phyloP scores from a whole-genome alignment of 2,888 invertebrate genomes.

The Callyntrura guangdongensis region DNA sequence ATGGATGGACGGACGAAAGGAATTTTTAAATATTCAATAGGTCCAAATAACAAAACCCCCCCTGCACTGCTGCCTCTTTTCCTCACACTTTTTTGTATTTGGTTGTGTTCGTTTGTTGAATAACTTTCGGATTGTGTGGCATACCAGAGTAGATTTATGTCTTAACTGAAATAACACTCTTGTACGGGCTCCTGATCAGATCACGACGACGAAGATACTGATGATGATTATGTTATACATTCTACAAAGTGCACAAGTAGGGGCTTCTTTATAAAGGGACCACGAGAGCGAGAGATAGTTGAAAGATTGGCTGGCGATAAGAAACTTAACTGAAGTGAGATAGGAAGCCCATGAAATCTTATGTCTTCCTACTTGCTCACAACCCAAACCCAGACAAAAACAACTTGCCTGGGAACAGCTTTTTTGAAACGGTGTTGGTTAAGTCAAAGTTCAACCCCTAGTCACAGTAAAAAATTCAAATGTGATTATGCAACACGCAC shows the following conservation, averaged over 20 bases:
- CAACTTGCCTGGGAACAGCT: background rate
- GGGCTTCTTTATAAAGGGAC: background rate
- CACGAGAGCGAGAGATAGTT: background rate
- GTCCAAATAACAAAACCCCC: slow-evolving; percentile 18
- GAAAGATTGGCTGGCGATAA: slow-evolving; percentile 62
- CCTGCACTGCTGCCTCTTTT: background rate
- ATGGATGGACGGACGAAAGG: slow-evolving; percentile 60
- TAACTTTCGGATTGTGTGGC: slow-evolving; percentile 59
- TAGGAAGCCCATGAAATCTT: slow-evolving; percentile 35
- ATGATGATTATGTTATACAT: slow-evolving; percentile 1
- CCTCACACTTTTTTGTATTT: background rate
- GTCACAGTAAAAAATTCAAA: slow-evolving; percentile 31
- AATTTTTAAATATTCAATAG: slow-evolving; percentile 58
- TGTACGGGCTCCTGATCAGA: slow-evolving; percentile 48
- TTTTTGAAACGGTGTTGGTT: slow-evolving; percentile 36
- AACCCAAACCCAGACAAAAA: slow-evolving; percentile 18
- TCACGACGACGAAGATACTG: slow-evolving; percentile 18
- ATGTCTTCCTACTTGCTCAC: background rate
- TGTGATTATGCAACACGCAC: slow-evolving; percentile 39
- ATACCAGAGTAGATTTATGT: slow-evolving; percentile 68
- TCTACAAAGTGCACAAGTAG: background rate
- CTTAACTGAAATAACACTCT: slow-evolving; percentile 58
- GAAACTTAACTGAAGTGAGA: background rate
- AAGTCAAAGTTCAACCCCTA: slow-evolving; percentile 59
- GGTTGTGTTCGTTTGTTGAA: slow-evolving; percentile 28